Base-by-base conservation (phyloP, 2,888 invertebrate species). In the Heterodera filipjevi region DNA sequence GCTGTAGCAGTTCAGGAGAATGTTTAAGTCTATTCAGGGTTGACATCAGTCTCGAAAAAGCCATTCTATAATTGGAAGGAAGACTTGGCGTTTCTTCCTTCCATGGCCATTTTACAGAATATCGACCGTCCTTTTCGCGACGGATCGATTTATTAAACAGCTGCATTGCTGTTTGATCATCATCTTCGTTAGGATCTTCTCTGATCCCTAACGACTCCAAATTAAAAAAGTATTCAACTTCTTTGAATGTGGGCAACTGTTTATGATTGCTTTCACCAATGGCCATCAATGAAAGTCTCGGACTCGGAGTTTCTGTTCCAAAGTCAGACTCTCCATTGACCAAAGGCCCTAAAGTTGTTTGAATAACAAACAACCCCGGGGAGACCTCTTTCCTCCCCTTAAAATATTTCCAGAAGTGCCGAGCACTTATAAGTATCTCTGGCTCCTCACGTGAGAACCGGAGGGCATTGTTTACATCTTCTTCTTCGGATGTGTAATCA, bases 71-170 rank as follows among this genome's bases (percentile, higher is more conserved):
- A 70, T 70, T 70, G 44, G 71, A 44, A 27, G 71, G 71, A 10
- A 70, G 44, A n/a, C n/a, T 10, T 8, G 71, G 71, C n/a, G 27
- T n/a, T n/a, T 70, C 71, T n/a, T 70, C 71, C 44, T 70, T 70
- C 71, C 71, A 70, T 30, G 44, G 30, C 71, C 71, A 70, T n/a
- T n/a, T 27, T 2, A 70, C 71, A n/a, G 39, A 44, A n/a, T 70
- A 70, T n/a, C 71, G 3, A 0, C 71, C 71, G 44, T 70, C 30
- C 8, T 44, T 27, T 8, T 70, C n/a, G n/a, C 71, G 22, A 14
- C 49, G 49, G 27, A 70, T 32, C 10, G 71, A 70, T 1, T 70
- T 70, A n/a, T 70, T 27, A 27, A 70, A 70, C 30, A 70, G 12
- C 22, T n/a, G 19, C 44, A 44, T 39, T 22, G 71, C 71, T 44